Evolutionary conservation across 2,113 vertebrate genomes (phyloP).

Genomic region (Muntiacus muntjak): DNA sequence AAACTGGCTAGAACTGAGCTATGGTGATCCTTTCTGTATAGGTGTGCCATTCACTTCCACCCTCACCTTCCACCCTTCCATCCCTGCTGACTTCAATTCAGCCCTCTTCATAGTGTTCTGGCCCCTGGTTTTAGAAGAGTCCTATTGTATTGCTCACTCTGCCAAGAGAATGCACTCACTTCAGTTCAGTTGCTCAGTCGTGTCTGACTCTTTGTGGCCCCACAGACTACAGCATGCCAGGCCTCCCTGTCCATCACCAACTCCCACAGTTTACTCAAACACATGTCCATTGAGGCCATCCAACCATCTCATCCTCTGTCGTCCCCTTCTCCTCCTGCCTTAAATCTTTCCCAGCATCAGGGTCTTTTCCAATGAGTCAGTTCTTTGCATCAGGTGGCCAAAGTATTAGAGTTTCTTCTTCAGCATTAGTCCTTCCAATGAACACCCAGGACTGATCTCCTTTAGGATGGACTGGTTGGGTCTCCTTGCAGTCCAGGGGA

Average conservation of each 20-base stretch:
- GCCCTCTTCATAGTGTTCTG: neutral
- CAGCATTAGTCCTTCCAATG: neutral
- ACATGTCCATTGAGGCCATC: neutral
- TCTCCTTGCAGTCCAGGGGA: neutral
- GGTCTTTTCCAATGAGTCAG: neutral
- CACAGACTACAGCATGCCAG: neutral
- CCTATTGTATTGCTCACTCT: neutral
- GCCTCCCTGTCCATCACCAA: neutral
- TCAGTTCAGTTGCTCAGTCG: neutral
- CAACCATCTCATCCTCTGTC: neutral
- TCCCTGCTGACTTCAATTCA: neutral
- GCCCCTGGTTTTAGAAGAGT: neutral
- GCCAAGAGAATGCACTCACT: neutral
- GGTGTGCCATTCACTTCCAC: neutral
- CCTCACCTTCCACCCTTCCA: too few species aligned
- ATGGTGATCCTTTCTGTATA: neutral
- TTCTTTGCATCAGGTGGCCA: neutral
- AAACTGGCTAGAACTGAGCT: neutral
- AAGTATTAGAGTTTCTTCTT: neutral
- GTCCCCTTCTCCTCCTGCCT: accelerated
- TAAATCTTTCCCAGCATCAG: neutral
- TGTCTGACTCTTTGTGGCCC: neutral
- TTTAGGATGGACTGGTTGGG: neutral
- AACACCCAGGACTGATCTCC: neutral
- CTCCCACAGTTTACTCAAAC: neutral